Evolutionary conservation across 1,140 invertebrate species (phyloP), one percentile per base, ranked within the genome.

Genomic region (Drosophila yakuba): DNA sequence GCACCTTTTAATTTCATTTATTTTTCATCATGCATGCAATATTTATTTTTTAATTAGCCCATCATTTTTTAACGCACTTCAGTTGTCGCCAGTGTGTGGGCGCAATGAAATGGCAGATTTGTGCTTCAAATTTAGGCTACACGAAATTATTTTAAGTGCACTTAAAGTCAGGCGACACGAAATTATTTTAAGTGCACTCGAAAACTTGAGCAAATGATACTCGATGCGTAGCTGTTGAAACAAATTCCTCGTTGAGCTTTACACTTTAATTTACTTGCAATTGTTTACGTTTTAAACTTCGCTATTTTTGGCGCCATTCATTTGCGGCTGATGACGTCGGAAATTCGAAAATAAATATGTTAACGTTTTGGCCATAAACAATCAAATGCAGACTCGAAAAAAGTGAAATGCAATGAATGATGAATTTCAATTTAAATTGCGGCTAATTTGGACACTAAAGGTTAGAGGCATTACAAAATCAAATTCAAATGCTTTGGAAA

Each of bases 311-410:
- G 52, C 74, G 59, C 62, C 88, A 82, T 73, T 81, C 80, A 86
- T 86, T 81, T 86, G 69, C 58, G 61, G 66, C 73, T 59, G 51
- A 88, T 88, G 83, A 80, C 83, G 79, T 88, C 75, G 83, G 67
- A 77, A 73, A 79, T 79, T 71, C 76, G 44, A 77, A 86, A 79
- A 79, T 76, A 50, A 74, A 76, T 54, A 80, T 44, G 25, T 59
- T 58, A 55, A 57, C 45, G 68, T 43, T 17, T 43, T 17, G n/a
- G 39, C 41, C 12, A 67, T 54, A 58, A 48, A 78, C 55, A 78
- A 38, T 35, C 11, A 43, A 44, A 59, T 38, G 43, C 32, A 20
- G 43, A 36, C 17, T 32, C n/a, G 39, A 12, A 54, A 54, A 54
- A 78, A 58, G 41, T 66, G 56, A 32, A 78, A 54, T 69, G 66